Conservation (phyloP, 1,140 invertebrate genomes). For the Homarus americanus region DNA sequence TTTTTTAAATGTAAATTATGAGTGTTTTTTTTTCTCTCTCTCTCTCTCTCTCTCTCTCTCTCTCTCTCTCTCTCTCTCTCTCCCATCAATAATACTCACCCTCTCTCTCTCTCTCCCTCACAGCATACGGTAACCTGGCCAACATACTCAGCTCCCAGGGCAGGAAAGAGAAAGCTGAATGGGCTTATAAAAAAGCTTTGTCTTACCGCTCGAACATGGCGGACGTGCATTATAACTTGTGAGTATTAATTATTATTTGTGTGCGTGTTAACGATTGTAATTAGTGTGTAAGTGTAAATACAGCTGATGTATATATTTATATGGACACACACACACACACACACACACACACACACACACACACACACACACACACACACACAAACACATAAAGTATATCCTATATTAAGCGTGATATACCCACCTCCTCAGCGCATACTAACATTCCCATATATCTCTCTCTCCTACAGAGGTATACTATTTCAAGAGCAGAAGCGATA, state of each 20-base stretch:
- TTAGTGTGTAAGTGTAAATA: no score
- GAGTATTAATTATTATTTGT: conserved; percentile 81
- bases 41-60: conserved; percentile 42
- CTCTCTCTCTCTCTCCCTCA: background rate
- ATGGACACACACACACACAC: conserved; percentile 23
- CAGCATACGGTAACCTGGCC: conserved; percentile 93
- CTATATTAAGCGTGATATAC: no score
- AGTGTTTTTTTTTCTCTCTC: background rate
- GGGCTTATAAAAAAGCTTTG: conserved; percentile 91
- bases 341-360: conserved; percentile 33
- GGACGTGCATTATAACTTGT: conserved; percentile 98
- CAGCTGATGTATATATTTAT: no score
- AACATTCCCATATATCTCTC: conserved; percentile 75
- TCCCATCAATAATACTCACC: background rate
- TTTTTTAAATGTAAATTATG: no score
- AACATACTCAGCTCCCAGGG: conserved; percentile 93
- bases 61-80: conserved; percentile 12
- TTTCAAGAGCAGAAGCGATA: conserved; percentile 93
- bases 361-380: background rate
- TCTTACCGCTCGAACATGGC: conserved; percentile 95
- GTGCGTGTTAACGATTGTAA: no score
- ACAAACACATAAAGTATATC: background rate
- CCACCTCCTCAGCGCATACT: no score
- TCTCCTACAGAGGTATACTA: conserved; percentile 89
- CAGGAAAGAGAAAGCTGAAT: conserved; percentile 89